Evolutionary conservation across 2,113 vertebrate species (phyloP), one percentile per base, ranked within the genome.

Genomic region (Psittacus erithacus): DNA sequence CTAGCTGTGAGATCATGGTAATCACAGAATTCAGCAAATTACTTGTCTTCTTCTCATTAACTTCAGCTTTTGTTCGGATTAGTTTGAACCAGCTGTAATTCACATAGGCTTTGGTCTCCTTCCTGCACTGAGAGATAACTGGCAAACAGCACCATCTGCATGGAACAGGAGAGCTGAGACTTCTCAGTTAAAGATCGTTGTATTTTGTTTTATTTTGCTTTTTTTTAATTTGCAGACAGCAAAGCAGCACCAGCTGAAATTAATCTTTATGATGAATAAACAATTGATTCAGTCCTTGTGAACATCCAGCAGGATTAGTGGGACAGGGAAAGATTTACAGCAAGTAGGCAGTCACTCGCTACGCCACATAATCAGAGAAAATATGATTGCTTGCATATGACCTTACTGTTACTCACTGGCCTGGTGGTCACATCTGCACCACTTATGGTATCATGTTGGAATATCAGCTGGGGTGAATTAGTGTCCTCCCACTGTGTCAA

Each of bases 91-190:
- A 93, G 90, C 69, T 95, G 88, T 57, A 86, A 88, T 84, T 86
- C 69, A 71, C 86, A 52, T 29, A 90, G 52, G 80, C 86, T 94
- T 94, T 94, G 69, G 86, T 90, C 64, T 96, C 52, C 47, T 86
- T 90, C 35, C 90, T 94, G 76, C 60, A 62, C 44, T 49, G 86
- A 75, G 76, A 81, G 86, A 84, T 73, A 95, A 78, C 92, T 91
- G 74, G 77, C 82, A 96, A 96, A 95, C 73, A 96, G 86, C 88
- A 96, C 80, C 88, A 95, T 95, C 92, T 97, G 93, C 57, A 46
- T 35, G 74, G 88, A 88, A 91, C 15, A 81, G 92, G 62, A 77
- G 31, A 81, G 47, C 9, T 19, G 52, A 92, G 60, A 71, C 44
- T 71, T 86, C 82, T 63, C 49, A 50, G 87, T 50, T 83, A 80